Percentiles rank a stretch among this genome's conserved stretches.
Conservation (phyloP, 2,888 invertebrate genomes). For the Troilus luridus region DNA sequence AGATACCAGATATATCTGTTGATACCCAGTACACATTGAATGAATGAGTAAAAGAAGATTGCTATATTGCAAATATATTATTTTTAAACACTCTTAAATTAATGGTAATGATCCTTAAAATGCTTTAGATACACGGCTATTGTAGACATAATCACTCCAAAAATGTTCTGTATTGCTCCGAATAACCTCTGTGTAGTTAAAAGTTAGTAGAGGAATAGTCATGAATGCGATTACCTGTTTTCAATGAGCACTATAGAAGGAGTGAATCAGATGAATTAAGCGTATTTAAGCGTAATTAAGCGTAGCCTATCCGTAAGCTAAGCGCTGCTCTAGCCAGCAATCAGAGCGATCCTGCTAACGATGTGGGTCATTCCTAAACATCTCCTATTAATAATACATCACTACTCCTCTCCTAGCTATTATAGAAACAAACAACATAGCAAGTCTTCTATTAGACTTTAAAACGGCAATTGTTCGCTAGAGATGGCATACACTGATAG, state of each 20-base stretch:
- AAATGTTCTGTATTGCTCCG: no score
- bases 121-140: no score
- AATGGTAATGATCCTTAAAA: no score
- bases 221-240: background rate
- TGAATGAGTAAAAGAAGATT: no score
- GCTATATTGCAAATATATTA: no score
- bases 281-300: background rate
- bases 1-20: no score
- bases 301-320: background rate
- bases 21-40: no score
- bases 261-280: conserved; percentile 13
- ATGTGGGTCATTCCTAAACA: background rate
- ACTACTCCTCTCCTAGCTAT: background rate
- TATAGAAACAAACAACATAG: conserved; percentile 34
- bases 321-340: background rate
- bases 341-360: background rate
- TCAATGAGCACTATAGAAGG: background rate
- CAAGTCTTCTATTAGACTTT: background rate
- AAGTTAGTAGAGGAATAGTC: background rate
- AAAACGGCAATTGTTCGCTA: conserved; percentile 19
- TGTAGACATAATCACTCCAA: no score
- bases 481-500: conserved; percentile 10
- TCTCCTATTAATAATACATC: conserved; percentile 37
- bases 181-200: no score
- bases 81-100: no score